Percentiles rank a stretch among this genome's conserved stretches.
Evolutionary conservation across 1,140 invertebrate genomes (phyloP).

Genomic region (Phymastichus coffea): DNA sequence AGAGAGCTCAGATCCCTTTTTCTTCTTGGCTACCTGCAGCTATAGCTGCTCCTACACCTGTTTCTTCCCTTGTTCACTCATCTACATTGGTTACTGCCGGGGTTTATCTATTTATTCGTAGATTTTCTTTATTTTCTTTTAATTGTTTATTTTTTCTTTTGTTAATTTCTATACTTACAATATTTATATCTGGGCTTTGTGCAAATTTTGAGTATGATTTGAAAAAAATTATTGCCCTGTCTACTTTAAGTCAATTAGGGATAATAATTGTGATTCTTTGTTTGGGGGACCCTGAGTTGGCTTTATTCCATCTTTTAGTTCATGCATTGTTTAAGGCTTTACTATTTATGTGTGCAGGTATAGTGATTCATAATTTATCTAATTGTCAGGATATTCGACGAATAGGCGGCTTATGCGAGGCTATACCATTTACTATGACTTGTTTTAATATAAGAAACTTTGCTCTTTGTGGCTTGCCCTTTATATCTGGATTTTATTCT

Average conservation of each 20-base stretch:
- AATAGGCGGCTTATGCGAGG: neutral
- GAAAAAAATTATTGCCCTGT: slow-evolving; percentile 72
- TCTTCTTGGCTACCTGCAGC: slow-evolving; percentile 68
- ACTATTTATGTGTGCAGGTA: slow-evolving; percentile 63
- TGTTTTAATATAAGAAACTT: neutral
- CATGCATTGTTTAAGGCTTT: slow-evolving; percentile 67
- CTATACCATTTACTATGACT: neutral
- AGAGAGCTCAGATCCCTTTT: slow-evolving; percentile 75
- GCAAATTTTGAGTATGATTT: slow-evolving; percentile 65
- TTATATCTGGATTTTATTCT: slow-evolving; percentile 13
- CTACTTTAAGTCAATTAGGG: slow-evolving; percentile 68
- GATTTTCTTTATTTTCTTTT: slow-evolving; percentile 47
- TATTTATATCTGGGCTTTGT: slow-evolving; percentile 61
- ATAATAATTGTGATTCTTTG: slow-evolving; percentile 65
- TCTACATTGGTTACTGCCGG: slow-evolving; percentile 73
- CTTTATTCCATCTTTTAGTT: slow-evolving; percentile 65
- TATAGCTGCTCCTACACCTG: slow-evolving; percentile 69
- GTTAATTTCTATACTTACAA: slow-evolving; percentile 55
- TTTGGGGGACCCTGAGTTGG: slow-evolving; percentile 45
- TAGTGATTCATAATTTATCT: slow-evolving; percentile 40
- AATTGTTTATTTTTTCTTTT: slow-evolving; percentile 47
- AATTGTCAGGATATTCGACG: slow-evolving; percentile 2
- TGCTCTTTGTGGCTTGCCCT: slow-evolving; percentile 4
- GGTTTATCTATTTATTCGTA: slow-evolving; percentile 70
- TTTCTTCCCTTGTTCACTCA: slow-evolving; percentile 73